phyloP scores from a whole-genome alignment of 2,113 vertebrate genomes.

The Periophthalmodon schlosseri region DNA sequence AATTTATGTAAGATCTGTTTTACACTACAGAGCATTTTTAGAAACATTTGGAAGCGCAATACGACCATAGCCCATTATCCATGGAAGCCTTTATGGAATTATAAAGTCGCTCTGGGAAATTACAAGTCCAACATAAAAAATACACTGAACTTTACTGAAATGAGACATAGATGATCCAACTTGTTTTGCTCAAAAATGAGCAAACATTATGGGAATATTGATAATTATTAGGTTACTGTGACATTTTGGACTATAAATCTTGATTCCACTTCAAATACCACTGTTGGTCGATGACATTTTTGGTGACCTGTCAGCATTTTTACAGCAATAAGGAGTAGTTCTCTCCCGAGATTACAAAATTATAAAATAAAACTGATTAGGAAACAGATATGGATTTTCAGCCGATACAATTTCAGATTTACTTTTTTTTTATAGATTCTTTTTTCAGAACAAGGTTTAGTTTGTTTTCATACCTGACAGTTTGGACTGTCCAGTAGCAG shows the following conservation, averaged over 20 bases:
- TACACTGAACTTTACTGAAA: background rate
- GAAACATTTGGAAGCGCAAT: background rate
- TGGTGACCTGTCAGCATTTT: no score
- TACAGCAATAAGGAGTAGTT: no score
- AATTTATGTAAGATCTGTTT: background rate
- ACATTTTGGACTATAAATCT: background rate
- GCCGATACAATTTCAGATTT: no score
- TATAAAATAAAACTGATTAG: no score
- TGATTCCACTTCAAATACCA: no score
- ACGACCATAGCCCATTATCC: background rate
- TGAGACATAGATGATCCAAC: background rate
- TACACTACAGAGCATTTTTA: background rate
- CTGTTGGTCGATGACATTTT: no score
- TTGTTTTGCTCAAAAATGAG: background rate
- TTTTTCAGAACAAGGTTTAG: no score
- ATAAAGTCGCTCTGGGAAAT: conserved; percentile 1
- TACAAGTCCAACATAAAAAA: background rate
- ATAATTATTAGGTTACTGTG: background rate
- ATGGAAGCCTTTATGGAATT: background rate
- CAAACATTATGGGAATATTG: background rate
- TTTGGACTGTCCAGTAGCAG: no score
- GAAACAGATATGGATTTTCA: no score
- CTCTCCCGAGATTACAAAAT: no score
- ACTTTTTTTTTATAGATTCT: no score
- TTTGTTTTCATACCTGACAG: no score